Conservation (phyloP, 2,113 vertebrate species). For the Progne subis region DNA sequence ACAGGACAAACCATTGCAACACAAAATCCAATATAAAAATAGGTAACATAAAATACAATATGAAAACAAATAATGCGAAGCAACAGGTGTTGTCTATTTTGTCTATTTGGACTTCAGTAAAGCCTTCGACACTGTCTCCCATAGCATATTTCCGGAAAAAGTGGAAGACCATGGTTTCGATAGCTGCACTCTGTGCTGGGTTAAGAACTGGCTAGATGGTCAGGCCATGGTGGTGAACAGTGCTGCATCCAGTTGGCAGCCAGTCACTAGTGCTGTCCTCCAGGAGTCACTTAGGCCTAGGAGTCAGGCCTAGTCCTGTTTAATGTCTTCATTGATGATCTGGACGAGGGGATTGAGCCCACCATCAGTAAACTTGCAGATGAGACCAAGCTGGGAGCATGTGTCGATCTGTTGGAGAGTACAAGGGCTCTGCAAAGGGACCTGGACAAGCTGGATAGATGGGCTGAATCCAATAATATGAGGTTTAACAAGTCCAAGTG, state of each 20-base stretch:
- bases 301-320: neutral
- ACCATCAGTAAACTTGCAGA: neutral
- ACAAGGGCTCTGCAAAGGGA: neutral
- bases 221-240: accelerated
- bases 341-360: neutral
- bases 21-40: too few species aligned
- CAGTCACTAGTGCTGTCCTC: neutral
- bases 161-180: neutral
- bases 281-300: too few species aligned
- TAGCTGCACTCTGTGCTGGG: neutral
- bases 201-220: neutral
- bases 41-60: too few species aligned
- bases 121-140: too few species aligned
- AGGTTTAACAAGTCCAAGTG: too few species aligned
- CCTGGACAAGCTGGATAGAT: neutral
- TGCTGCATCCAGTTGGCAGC: neutral
- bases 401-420: neutral
- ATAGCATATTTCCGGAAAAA: neutral
- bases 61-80: too few species aligned
- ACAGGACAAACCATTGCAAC: too few species aligned
- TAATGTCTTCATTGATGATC: too few species aligned
- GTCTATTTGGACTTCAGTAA: neutral
- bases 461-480: neutral
- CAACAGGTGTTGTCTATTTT: neutral
- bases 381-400: neutral